phyloP scores from a whole-genome alignment of 2,797 vertebrate species.

The Mareca strepera region DNA sequence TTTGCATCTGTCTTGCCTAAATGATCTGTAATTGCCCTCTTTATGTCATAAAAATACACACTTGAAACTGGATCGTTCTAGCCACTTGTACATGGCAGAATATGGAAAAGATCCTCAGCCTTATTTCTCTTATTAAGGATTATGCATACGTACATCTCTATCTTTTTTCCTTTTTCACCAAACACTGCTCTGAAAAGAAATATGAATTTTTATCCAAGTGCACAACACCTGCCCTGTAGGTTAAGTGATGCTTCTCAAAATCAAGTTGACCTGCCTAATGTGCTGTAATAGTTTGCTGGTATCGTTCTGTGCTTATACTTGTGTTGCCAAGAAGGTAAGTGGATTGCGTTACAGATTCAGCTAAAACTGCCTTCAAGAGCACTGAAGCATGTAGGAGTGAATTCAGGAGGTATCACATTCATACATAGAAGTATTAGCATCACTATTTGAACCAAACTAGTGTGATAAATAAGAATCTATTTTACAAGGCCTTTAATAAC shows the following conservation, averaged over 20 bases:
- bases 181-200: background rate
- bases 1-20: background rate
- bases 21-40: background rate
- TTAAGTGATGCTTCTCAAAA: slow-evolving; percentile 18
- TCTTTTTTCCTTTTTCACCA: background rate
- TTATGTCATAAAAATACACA: background rate
- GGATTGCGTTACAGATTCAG: background rate
- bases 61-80: background rate
- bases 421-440: background rate
- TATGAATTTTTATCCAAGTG: background rate
- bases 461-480: background rate
- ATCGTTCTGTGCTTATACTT: slow-evolving; percentile 23
- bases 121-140: background rate
- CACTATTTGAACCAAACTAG: background rate
- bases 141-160: background rate
- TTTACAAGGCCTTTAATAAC: background rate
- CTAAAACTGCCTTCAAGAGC: background rate
- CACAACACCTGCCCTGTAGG: background rate
- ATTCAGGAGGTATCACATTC: background rate
- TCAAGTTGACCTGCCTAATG: background rate
- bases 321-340: background rate
- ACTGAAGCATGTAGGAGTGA: background rate
- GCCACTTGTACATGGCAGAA: background rate
- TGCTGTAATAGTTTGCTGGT: background rate
- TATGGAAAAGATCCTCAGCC: background rate